Conservation (phyloP, 2,888 invertebrate genomes). For the Serrognathus titanus region DNA sequence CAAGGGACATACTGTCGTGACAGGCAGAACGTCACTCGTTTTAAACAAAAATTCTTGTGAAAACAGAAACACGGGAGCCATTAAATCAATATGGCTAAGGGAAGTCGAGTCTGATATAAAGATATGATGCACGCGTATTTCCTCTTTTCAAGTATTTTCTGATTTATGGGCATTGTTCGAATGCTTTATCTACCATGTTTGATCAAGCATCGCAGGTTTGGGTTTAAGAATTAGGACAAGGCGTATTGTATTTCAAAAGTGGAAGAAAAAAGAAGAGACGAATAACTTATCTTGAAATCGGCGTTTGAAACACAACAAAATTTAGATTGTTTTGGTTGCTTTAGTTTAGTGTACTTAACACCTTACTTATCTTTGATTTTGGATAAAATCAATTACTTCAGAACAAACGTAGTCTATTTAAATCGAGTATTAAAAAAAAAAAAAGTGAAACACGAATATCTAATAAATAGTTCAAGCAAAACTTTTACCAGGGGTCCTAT, state of each 20-base stretch:
- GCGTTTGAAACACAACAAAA: neutral
- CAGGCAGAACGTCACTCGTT: slow-evolving; percentile 12
- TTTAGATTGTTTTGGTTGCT: neutral
- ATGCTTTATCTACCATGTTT: slow-evolving; percentile 1
- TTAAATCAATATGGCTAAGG: slow-evolving; percentile 33
- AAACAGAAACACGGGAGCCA: slow-evolving; percentile 20
- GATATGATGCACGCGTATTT: slow-evolving; percentile 35
- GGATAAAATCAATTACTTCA: too few relatives aligned
- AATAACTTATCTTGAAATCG: neutral
- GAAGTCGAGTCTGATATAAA: slow-evolving; percentile 27
- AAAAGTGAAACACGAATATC: too few relatives aligned
- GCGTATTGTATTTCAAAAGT: neutral
- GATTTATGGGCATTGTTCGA: slow-evolving; percentile 20
- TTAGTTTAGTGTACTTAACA: too few relatives aligned
- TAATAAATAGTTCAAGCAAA: too few relatives aligned
- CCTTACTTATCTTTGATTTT: too few relatives aligned
- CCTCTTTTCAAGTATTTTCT: slow-evolving; percentile 27
- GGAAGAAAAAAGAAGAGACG: neutral
- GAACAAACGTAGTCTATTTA: too few relatives aligned
- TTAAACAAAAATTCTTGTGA: slow-evolving; percentile 17
- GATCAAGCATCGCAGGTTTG: neutral
- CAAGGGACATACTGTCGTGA: slow-evolving; percentile 26
- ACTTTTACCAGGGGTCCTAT: too few relatives aligned
- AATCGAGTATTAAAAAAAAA: too few relatives aligned
- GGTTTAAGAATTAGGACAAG: neutral